Evolutionary conservation across 2,797 vertebrate genomes (phyloP), one percentile per base, ranked within the genome.

Genomic region (Neosilurus hyrtlii): DNA sequence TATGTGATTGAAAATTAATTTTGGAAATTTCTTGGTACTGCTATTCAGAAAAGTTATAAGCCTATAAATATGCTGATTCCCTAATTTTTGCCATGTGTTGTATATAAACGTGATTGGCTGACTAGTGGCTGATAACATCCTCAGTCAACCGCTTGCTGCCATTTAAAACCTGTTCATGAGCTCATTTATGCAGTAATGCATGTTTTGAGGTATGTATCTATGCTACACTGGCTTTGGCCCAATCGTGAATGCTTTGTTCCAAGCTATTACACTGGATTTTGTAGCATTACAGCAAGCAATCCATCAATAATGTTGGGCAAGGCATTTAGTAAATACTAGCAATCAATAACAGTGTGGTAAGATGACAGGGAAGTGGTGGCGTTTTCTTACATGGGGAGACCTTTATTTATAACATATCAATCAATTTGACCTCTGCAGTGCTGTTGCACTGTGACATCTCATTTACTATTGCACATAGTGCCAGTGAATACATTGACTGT

Each of bases 321-420:
- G 83, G 75, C 85, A 80, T 85, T 86, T 84, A 79, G 76, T 77
- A 86, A 83, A 87, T 79, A 77, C 61, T 76, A 82, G 79, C 75
- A 59, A 80, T 49, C 81, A 73, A 77, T 81, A 78, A 57, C 51
- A 18, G 59, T 37, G 62, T 68, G 57, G 52, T 10, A 68, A 80
- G 52, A 59, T 9, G 22, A 62, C 52, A 20, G 2, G 43, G 61
- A 63, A 56, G 18, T n/a, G 24, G 62, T 71, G n/a, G 65, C 59
- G 51, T 43, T 78, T 87, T 79, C 56, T 81, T 57, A 75, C 30
- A 59, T 68, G 49, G n/a, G 30, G 22, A 43, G 78, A 54, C 52
- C 14, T n/a, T 72, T 67, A 43, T 81, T 72, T 20, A 51, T 77
- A 82, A 68, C 79, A 63, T 35, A 83, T 81, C 72, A 83, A 66